phyloP scores from a whole-genome alignment of 92 coral and sea anemone genomes.

The Pocillopora meandrina region DNA sequence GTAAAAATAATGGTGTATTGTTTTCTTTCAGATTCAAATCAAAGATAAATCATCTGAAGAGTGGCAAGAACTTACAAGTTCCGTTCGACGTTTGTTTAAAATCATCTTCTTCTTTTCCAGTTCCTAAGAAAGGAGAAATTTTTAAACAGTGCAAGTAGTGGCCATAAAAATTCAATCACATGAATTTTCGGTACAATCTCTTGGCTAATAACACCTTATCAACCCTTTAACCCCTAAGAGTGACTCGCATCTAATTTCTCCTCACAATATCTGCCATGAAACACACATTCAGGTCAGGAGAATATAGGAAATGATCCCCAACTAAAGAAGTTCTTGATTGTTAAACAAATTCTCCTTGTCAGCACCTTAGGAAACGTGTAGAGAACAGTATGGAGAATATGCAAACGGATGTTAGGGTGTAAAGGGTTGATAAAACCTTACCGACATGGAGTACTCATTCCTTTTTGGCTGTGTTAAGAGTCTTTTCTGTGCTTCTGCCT shows the following conservation, averaged over 20 bases:
- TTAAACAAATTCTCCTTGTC: too few relatives aligned
- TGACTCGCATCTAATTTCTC: too few relatives aligned
- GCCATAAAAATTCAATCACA: neutral
- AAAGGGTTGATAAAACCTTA: conserved; percentile 33
- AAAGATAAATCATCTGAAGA: neutral
- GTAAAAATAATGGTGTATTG: neutral
- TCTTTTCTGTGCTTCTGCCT: conserved; percentile 88
- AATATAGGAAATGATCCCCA: too few relatives aligned
- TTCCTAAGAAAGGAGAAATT: conserved; percentile 53
- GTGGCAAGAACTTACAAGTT: conserved; percentile 63
- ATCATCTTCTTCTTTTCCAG: conserved; percentile 80
- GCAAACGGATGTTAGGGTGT: neutral
- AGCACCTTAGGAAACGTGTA: too few relatives aligned
- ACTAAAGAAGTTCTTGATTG: too few relatives aligned
- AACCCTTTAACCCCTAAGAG: too few relatives aligned
- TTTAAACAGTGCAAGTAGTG: neutral
- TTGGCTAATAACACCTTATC: neutral
- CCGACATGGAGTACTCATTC: conserved; percentile 83
- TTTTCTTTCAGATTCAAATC: neutral
- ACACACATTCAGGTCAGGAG: too few relatives aligned
- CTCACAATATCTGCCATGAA: rapidly evolving
- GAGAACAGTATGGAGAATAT: too few relatives aligned
- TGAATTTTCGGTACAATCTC: neutral
- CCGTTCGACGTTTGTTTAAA: conserved; percentile 80
- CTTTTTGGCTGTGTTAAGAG: conserved; percentile 84